Base-by-base conservation (phyloP, 2,888 invertebrate species). In the Temnothorax rugatulus region DNA sequence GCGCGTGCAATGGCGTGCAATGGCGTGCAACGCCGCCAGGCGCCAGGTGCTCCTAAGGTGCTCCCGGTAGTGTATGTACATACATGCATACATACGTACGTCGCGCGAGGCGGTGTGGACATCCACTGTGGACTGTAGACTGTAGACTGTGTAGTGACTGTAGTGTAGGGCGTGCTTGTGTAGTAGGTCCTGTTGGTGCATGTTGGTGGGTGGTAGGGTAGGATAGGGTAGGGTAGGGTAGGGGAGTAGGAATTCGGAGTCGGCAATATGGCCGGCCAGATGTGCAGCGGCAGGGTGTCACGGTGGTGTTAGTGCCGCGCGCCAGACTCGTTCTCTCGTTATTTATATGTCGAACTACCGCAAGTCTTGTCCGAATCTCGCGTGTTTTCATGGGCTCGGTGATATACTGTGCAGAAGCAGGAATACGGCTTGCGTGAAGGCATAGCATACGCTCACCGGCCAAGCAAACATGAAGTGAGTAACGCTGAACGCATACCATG, bases 371-470 rank as follows among this genome's bases (percentile, higher is more conserved):
- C 94, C 93, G 90, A 93, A 94, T 93, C 93, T 94, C 93, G 94
- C 93, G 93, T 94, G 94, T 93, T 94, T 95, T 94, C 93, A 94
- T 94, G 95, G 94, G 92, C 94, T 94, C 93, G 93, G 94, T 92
- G 95, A 95, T 90, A 93, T 94, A 91, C 89, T 94, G 91, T 93
- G 94, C 91, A 93, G 93, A 86, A 93, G 93, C 90, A 93, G 93
- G 88, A 93, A 94, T 91, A 92, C 92, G 91, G 90, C 90, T 92
- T 93, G 94, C 93, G 93, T 93, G 94, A 95, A 92, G 92, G 92
- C 94, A 93, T 94, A 94, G 94, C 94, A 94, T 93, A 92, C 93
- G 93, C 93, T 92, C 86, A 92, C 92, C 91, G 91, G 92, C 88
- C 91, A 93, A 91, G 91, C 93, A 91, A 94, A 93, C 93, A 95